Evolutionary conservation across 2,888 invertebrate species (phyloP), one percentile per base, ranked within the genome.

Genomic region (Hirtodrosophila alboralis): DNA sequence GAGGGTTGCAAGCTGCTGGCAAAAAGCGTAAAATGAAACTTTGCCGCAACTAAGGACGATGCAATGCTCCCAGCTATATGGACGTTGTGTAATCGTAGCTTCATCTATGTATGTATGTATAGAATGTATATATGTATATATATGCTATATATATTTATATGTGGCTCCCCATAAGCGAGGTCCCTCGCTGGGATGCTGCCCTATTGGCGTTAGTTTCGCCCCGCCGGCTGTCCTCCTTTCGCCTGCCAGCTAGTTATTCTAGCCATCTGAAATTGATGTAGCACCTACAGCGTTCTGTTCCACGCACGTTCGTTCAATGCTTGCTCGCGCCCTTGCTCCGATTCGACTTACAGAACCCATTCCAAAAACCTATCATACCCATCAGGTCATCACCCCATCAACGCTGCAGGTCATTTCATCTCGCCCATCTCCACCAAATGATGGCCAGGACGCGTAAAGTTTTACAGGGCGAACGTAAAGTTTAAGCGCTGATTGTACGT

Each of bases 221-320:
- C 37, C 72, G 30, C 27, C 8, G 26, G n/a, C 36, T 38, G 28
- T 34, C 33, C 48, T 40, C 43, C 45, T 27, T 47, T 9, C 43
- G 37, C 34, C 56, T 56, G 61, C 47, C 62, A 36, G 61, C 10
- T 33, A 48, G 51, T 30, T 59, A 61, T 61, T 63, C 58, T 71
- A 60, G 58, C 78, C 72, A 81, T 77, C 63, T 69, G 72, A 81
- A 81, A 84, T 79, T 79, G 84, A 79, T 84, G 84, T 78, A 81
- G 81, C 79, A 79, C 84, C 79, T 84, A 84, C 58, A 75, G 75
- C 69, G 62, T 54, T 57, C 51, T 21, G 52, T 57, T 69, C 57
- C 59, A 70, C 61, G 79, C 80, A 84, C 75, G 84, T 70, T 69
- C 75, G 84, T 70, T 69, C 81, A 78, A 71, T 67, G 65, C 53